These are phyloP conservation scores for Crenuchus spilurus DNA, from an alignment of 2,797 vertebrate species.

Conservation along the genomic window DNA sequence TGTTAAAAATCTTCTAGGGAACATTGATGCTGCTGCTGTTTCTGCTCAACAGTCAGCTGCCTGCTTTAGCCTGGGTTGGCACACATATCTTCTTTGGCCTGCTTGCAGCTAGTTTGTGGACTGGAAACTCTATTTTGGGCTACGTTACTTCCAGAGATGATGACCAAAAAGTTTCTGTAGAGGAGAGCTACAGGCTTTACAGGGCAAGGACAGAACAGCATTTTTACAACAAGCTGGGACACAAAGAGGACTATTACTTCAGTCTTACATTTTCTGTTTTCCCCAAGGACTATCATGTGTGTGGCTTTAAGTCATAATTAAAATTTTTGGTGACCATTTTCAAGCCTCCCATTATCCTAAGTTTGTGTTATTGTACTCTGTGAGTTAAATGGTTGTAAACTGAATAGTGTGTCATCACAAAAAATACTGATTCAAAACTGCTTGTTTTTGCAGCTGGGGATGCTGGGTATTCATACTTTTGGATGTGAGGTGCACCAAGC, in stretches of 20 bases:
- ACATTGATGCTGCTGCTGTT: slow-evolving; percentile 32
- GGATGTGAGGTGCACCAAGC: too few species aligned
- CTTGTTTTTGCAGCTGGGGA: too few species aligned
- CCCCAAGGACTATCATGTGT: too few species aligned
- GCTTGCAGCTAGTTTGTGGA: slow-evolving; percentile 37
- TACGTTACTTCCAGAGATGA: slow-evolving; percentile 32
- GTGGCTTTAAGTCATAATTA: too few species aligned
- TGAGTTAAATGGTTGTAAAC: too few species aligned
- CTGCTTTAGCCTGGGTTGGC: slow-evolving; percentile 15
- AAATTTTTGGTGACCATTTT: too few species aligned
- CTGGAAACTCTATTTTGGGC: slow-evolving; percentile 37
- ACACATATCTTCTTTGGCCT: slow-evolving; percentile 27
- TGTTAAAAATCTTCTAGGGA: slow-evolving; percentile 31
- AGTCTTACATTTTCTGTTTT: too few species aligned
- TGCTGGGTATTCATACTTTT: too few species aligned
- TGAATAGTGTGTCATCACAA: too few species aligned
- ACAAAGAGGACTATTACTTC: not conserved
- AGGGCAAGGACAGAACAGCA: not conserved
- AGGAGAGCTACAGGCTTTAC: slow-evolving; percentile 26
- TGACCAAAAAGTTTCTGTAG: not conserved
- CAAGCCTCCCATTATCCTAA: too few species aligned
- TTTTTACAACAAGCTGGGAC: not conserved
- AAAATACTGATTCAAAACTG: too few species aligned
- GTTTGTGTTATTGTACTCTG: too few species aligned
- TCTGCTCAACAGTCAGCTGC: slow-evolving; percentile 35